Percentiles rank a stretch among this genome's conserved stretches.
Evolutionary conservation across 35 echinoderm and acorn worm species (phyloP).

Genomic region (Acanthaster planci): DNA sequence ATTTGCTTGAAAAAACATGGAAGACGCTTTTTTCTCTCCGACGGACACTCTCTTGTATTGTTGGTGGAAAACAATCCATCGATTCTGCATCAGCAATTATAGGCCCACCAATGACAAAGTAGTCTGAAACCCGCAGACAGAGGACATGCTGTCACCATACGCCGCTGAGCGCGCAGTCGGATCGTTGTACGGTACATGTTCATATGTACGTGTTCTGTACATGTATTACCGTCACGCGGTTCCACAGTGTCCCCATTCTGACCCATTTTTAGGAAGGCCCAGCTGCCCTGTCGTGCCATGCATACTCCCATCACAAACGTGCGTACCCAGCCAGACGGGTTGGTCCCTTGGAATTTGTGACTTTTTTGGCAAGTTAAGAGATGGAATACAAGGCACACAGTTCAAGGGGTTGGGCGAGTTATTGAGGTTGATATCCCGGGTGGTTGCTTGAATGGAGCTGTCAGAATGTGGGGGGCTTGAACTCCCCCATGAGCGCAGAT

Average conservation of each 20-base stretch:
- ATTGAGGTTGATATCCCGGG: slow-evolving; percentile 23
- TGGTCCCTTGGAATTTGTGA: slow-evolving; percentile 9
- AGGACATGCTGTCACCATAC: slow-evolving; percentile 21
- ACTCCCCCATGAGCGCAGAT: background rate
- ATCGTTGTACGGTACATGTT: background rate
- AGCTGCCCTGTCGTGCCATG: no score
- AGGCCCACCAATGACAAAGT: slow-evolving; percentile 1
- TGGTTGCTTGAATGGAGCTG: background rate
- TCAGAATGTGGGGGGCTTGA: slow-evolving; percentile 23
- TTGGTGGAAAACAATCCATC: no score
- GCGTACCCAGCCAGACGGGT: background rate
- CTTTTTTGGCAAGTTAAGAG: background rate
- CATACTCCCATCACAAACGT: no score
- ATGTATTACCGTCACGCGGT: no score
- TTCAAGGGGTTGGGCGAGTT: slow-evolving; percentile 20
- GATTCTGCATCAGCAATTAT: background rate
- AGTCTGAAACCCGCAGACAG: background rate
- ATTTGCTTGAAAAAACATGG: no score
- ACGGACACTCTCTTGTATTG: no score
- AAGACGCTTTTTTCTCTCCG: no score
- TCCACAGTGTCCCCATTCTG: background rate
- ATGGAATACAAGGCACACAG: slow-evolving; percentile 4
- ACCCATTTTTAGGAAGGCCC: background rate
- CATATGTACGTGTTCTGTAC: no score
- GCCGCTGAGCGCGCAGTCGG: slow-evolving; percentile 16